phyloP scores from a whole-genome alignment of 2,888 invertebrate genomes.

The Sphaerophoria rueppellii region DNA sequence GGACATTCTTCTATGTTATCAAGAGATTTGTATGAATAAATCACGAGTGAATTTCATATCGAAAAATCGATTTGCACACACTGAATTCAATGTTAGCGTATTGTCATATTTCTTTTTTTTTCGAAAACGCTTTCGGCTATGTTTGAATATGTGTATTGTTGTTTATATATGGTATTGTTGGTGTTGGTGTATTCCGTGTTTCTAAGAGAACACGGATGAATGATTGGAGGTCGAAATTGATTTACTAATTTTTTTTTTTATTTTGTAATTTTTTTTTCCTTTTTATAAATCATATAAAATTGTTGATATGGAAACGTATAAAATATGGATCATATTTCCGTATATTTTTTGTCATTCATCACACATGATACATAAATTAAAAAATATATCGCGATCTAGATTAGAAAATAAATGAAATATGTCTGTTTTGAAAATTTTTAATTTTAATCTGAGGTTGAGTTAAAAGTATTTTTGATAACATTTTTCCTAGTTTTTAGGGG shows the following conservation, averaged over 20 bases:
- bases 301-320: conserved; percentile 42
- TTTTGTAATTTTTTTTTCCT: conserved; percentile 32
- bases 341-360: neutral
- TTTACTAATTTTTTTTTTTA: neutral
- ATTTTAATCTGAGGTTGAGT: too few species aligned
- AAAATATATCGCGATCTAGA: conserved; percentile 17
- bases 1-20: conserved; percentile 28
- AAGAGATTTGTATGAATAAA: conserved; percentile 55
- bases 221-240: conserved; percentile 18
- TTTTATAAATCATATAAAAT: conserved; percentile 57
- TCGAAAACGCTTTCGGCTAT: too few species aligned
- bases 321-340: conserved; percentile 31
- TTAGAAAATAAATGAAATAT: conserved; percentile 1
- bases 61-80: conserved; percentile 37
- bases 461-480: too few species aligned
- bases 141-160: neutral
- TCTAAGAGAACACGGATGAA: conserved; percentile 19
- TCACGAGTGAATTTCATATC: conserved; percentile 45
- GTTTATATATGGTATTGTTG: neutral
- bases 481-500: too few species aligned
- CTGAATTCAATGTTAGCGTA: neutral
- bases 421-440: too few species aligned
- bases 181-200: neutral
- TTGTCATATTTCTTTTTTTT: conserved; percentile 1
- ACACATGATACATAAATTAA: conserved; percentile 1